Percentiles rank a stretch among this genome's conserved stretches.
These are phyloP conservation scores for Lutjanus erythropterus DNA, from an alignment of 2,113 vertebrate species.

Conservation along the genomic window DNA sequence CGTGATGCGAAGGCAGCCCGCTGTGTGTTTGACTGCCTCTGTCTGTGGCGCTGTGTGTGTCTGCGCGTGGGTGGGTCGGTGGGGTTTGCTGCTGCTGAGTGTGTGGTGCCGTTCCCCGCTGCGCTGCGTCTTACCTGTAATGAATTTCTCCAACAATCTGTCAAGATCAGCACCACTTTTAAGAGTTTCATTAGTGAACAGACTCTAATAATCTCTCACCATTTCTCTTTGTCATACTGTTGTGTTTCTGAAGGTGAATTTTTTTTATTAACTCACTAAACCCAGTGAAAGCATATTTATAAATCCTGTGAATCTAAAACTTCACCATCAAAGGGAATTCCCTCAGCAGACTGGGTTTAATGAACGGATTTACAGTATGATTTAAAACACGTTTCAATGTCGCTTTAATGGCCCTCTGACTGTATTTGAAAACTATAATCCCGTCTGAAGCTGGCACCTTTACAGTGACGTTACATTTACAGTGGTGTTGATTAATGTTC, in stretches of 20 bases:
- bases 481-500: conserved; percentile 41
- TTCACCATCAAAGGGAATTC: neutral
- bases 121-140: conserved; percentile 55
- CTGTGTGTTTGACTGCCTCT: conserved; percentile 75
- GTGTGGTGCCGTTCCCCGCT: conserved; percentile 33
- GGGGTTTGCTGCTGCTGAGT: conserved; percentile 37
- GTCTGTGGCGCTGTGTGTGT: conserved; percentile 40
- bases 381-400: conserved; percentile 22
- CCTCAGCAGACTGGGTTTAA: neutral
- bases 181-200: conserved; percentile 28
- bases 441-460: conserved; percentile 36
- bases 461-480: conserved; percentile 50
- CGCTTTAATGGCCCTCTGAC: conserved; percentile 14
- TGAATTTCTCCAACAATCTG: conserved; percentile 72
- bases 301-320: neutral
- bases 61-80: conserved; percentile 33
- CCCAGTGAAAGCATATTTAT: neutral
- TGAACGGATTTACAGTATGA: neutral
- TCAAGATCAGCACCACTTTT: conserved; percentile 41
- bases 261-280: neutral
- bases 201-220: conserved; percentile 1
- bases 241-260: neutral
- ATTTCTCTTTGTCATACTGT: neutral
- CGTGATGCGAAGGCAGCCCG: conserved; percentile 66
- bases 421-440: conserved; percentile 35